Evolutionary conservation across 92 coral and sea anemone species (phyloP).

Genomic region (Epizoanthus rinbou): DNA sequence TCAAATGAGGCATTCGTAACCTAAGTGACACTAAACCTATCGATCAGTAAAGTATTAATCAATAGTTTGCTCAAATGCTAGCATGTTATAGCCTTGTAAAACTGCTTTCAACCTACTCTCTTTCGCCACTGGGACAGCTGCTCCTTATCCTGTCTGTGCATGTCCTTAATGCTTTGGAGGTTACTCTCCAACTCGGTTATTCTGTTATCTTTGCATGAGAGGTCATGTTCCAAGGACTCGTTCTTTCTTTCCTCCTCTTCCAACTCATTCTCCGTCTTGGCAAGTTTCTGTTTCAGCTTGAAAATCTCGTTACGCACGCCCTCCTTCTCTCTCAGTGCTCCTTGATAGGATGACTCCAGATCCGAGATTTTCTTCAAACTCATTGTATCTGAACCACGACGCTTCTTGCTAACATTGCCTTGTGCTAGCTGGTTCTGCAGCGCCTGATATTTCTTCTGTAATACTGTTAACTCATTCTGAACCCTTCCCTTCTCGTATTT

Average conservation of each 20-base stretch:
- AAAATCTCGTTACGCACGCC: slow-evolving; percentile 69
- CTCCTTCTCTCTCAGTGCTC: slow-evolving; percentile 77
- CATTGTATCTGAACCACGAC: slow-evolving; percentile 65
- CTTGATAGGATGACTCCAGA: slow-evolving; percentile 75
- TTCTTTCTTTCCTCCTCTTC: slow-evolving; percentile 70
- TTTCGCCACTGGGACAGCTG: slow-evolving; percentile 79
- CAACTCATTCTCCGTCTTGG: slow-evolving; percentile 68
- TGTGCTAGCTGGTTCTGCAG: slow-evolving; percentile 73
- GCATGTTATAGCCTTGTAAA: no score
- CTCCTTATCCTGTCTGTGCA: slow-evolving; percentile 82
- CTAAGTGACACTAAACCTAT: no score
- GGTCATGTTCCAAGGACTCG: slow-evolving; percentile 66
- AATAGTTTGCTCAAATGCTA: no score
- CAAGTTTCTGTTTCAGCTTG: slow-evolving; percentile 67
- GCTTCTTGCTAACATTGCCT: slow-evolving; percentile 48
- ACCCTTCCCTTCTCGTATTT: slow-evolving; percentile 71
- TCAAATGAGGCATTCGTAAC: no score
- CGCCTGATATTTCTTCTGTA: slow-evolving; percentile 72
- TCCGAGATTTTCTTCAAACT: slow-evolving; percentile 71
- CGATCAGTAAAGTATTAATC: no score
- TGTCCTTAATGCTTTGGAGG: slow-evolving; percentile 71
- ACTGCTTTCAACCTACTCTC: slow-evolving; percentile 28
- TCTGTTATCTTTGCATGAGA: slow-evolving; percentile 61
- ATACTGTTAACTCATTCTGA: slow-evolving; percentile 68
- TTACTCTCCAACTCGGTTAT: slow-evolving; percentile 71